phyloP scores from a whole-genome alignment of 2,113 vertebrate species.

The Spermophilus dauricus region DNA sequence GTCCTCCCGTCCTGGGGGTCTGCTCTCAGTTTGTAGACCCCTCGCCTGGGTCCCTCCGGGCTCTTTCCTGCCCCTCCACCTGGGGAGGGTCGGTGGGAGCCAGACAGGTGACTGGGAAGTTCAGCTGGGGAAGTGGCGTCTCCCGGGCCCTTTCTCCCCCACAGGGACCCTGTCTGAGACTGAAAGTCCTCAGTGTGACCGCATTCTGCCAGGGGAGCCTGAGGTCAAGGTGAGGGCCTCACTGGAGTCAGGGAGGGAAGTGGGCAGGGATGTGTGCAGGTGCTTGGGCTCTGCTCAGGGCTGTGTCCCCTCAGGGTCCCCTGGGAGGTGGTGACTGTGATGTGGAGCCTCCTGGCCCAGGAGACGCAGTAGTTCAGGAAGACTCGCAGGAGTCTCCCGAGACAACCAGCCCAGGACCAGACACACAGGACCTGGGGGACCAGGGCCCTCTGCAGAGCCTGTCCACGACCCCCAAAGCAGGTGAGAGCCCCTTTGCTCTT shows the following conservation, averaged over 20 bases:
- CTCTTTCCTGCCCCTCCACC: background rate
- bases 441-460: background rate
- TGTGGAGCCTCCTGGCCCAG: background rate
- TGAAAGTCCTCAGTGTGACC: background rate
- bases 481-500: conserved; percentile 3
- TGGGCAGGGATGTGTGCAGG: background rate
- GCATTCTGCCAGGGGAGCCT: background rate
- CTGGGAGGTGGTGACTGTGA: background rate
- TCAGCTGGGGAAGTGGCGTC: background rate
- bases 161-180: background rate
- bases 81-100: background rate
- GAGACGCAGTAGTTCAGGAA: conserved; percentile 66
- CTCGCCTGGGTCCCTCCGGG: background rate
- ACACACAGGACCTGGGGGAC: conserved; percentile 28
- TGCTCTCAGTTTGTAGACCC: background rate
- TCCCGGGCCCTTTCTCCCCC: background rate
- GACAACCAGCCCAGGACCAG: background rate
- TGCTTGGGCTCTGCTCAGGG: background rate
- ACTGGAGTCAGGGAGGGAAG: fast-evolving
- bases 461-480: conserved; percentile 17
- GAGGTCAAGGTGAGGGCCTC: conserved; percentile 67
- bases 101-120: background rate
- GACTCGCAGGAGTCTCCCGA: conserved; percentile 21
- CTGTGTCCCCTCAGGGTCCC: background rate
- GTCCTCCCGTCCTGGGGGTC: background rate